These are phyloP conservation scores for Zootoca vivipara DNA, from an alignment of 2,113 vertebrate species.

Conservation along the genomic window DNA sequence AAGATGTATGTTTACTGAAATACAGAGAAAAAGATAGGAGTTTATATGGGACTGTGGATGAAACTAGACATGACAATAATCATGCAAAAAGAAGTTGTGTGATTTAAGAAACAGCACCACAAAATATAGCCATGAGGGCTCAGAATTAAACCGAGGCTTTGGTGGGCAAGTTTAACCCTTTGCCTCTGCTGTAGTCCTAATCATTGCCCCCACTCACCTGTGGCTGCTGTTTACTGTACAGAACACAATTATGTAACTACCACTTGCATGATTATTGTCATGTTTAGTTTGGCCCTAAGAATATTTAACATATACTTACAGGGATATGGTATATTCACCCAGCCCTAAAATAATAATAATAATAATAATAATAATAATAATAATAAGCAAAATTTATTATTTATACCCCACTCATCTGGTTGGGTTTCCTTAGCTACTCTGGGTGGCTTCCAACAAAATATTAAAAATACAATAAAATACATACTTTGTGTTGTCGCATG, in stretches of 20 bases:
- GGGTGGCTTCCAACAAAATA: too few species aligned
- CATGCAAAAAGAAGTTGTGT: background rate
- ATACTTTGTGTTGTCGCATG: background rate
- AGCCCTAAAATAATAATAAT: background rate
- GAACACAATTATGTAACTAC: background rate
- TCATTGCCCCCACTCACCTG: background rate
- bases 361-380: too few species aligned
- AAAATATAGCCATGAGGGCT: background rate
- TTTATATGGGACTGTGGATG: background rate
- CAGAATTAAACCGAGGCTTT: background rate
- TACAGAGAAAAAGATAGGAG: background rate
- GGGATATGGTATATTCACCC: background rate
- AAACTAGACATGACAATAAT: background rate
- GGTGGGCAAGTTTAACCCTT: background rate
- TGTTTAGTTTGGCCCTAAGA: background rate
- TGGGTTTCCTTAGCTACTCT: too few species aligned
- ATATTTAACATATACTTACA: background rate
- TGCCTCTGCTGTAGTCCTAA: background rate
- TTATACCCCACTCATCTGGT: too few species aligned
- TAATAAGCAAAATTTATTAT: too few species aligned
- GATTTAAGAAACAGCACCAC: background rate
- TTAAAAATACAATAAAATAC: background rate
- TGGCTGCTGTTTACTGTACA: background rate
- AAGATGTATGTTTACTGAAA: background rate
- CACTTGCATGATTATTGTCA: background rate